Percentiles rank a stretch among this genome's conserved stretches.
Conservation (phyloP, 2,113 vertebrate genomes). For the Ictalurus furcatus region DNA sequence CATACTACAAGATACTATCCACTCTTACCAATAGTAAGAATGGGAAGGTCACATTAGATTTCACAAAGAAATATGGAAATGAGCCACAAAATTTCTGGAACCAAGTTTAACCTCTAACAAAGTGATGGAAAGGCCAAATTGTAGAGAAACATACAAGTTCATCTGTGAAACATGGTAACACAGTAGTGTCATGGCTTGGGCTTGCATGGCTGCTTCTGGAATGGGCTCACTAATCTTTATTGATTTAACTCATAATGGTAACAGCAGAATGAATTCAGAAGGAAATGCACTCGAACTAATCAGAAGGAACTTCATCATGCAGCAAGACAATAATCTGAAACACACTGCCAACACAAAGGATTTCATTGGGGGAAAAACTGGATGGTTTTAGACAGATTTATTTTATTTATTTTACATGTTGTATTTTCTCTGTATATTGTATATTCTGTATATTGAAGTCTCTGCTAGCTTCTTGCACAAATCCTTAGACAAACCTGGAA, state of each 20-base stretch:
- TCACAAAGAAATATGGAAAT: background rate
- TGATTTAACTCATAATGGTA: background rate
- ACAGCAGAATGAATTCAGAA: background rate
- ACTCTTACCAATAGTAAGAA: background rate
- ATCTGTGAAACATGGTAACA: background rate
- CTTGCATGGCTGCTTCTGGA: background rate
- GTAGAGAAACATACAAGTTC: background rate
- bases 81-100: background rate
- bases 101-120: background rate
- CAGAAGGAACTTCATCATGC: background rate
- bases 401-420: background rate
- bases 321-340: background rate
- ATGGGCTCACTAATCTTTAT: background rate
- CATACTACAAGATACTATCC: background rate
- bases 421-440: too few relatives aligned
- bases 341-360: background rate
- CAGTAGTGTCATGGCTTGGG: background rate
- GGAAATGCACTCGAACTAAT: background rate
- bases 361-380: background rate
- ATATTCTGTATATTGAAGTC: too few relatives aligned
- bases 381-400: background rate
- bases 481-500: conserved; percentile 44
- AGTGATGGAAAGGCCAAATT: background rate
- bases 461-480: background rate
- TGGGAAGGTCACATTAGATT: background rate